These are phyloP conservation scores for Heliconius melpomene DNA, from an alignment of 1,140 invertebrate genomes.

Conservation along the genomic window DNA sequence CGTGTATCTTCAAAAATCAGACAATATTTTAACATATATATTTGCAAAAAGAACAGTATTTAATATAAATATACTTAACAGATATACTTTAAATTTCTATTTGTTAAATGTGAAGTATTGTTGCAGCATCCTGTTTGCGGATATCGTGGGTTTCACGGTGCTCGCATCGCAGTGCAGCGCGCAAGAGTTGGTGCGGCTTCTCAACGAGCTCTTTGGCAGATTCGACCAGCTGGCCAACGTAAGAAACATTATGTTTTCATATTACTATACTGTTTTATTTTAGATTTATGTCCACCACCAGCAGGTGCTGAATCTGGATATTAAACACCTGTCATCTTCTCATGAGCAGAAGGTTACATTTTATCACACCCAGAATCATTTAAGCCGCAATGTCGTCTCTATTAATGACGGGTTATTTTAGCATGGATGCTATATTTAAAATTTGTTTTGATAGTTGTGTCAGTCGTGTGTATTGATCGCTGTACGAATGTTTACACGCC, in stretches of 20 bases:
- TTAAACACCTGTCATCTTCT: conserved; percentile 18
- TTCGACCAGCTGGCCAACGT: conserved; percentile 96
- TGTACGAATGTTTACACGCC: conserved; percentile 4
- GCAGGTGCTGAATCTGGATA: conserved; percentile 20
- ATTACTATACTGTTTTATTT: neutral
- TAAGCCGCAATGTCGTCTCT: conserved; percentile 22
- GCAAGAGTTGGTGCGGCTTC: conserved; percentile 89
- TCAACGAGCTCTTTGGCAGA: conserved; percentile 96
- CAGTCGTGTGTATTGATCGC: neutral
- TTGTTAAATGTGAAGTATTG: conserved; percentile 17
- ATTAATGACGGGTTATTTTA: conserved; percentile 30
- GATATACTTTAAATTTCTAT: neutral
- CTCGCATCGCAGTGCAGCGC: conserved; percentile 92
- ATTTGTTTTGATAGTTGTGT: conserved; percentile 25
- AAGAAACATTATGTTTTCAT: conserved; percentile 62
- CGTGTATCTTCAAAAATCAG: no score
- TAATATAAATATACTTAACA: no score
- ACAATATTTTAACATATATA: no score
- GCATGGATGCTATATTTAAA: conserved; percentile 26
- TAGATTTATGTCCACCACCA: neutral
- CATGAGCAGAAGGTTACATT: conserved; percentile 25
- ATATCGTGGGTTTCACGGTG: conserved; percentile 97
- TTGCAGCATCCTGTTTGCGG: conserved; percentile 95
- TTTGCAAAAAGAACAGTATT: no score
- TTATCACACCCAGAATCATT: conserved; percentile 22